A percentile compares a stretch with the other conserved stretches of the same genome.
phyloP scores from a whole-genome alignment of 2,888 invertebrate genomes.

The Leucophenga montana region DNA sequence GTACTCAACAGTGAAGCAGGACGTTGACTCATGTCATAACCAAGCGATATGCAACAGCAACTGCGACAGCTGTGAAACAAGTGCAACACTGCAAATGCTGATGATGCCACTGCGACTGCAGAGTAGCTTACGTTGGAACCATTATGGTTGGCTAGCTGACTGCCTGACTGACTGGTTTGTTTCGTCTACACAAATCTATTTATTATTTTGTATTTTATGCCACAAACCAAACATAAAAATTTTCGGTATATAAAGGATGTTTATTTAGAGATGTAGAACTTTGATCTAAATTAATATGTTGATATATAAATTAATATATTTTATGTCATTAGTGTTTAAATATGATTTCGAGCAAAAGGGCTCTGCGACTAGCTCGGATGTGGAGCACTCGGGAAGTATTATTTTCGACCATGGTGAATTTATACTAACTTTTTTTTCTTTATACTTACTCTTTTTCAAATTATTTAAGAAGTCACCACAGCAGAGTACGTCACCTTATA shows the following conservation, averaged over 20 bases:
- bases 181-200: slow-evolving; percentile 10
- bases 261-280: no score
- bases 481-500: no score
- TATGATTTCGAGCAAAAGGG: no score
- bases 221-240: slow-evolving; percentile 1
- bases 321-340: no score
- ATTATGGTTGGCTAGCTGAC: background rate
- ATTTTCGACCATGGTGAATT: no score
- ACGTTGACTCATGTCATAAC: slow-evolving; percentile 7
- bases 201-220: background rate
- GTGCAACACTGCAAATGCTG: slow-evolving; percentile 35
- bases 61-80: background rate
- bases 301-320: no score
- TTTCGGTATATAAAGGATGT: background rate
- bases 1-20: background rate
- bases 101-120: background rate
- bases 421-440: no score
- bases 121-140: background rate
- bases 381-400: no score
- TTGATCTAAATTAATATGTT: no score
- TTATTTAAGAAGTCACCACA: no score
- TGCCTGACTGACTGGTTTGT: background rate
- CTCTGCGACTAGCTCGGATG: no score
- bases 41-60: slow-evolving; percentile 2
- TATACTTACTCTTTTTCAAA: no score